Conservation (phyloP, 2,113 vertebrate species). For the Prochilodus magdalenae region DNA sequence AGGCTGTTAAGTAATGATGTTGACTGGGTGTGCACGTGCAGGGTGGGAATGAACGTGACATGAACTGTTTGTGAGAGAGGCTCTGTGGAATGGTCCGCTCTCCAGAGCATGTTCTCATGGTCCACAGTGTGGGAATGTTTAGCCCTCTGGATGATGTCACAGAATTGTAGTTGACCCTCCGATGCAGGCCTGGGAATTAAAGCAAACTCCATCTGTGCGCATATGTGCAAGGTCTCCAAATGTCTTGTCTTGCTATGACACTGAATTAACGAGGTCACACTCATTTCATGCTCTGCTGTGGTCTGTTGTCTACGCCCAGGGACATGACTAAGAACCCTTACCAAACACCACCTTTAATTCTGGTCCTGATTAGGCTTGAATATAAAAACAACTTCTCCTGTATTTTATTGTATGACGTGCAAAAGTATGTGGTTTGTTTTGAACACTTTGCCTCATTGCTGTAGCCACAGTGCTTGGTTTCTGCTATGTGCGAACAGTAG, state of each 20-base stretch:
- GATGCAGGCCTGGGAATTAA: conserved; percentile 71
- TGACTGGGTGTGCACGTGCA: background rate
- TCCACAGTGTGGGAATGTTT: conserved; percentile 74
- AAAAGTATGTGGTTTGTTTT: conserved; percentile 29
- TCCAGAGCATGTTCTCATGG: conserved; percentile 65
- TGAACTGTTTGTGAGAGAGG: conserved; percentile 31
- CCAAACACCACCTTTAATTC: background rate
- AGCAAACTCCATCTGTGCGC: conserved; percentile 45
- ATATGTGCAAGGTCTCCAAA: background rate
- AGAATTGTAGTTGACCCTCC: conserved; percentile 58
- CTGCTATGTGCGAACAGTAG: background rate
- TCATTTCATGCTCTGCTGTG: background rate
- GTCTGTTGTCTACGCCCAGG: background rate
- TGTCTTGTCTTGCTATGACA: background rate
- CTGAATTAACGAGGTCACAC: conserved; percentile 7
- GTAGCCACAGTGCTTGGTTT: conserved; percentile 32
- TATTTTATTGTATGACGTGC: conserved; percentile 25
- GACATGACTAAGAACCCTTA: background rate
- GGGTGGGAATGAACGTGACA: background rate
- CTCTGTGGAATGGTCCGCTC: conserved; percentile 46
- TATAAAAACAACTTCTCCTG: background rate
- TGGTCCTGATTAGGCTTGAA: conserved; percentile 2
- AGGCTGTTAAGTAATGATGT: conserved; percentile 19
- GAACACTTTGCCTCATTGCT: conserved; percentile 2
- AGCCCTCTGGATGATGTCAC: conserved; percentile 70